Conservation (phyloP, 2,797 vertebrate genomes). For the Naso thynnoides region DNA sequence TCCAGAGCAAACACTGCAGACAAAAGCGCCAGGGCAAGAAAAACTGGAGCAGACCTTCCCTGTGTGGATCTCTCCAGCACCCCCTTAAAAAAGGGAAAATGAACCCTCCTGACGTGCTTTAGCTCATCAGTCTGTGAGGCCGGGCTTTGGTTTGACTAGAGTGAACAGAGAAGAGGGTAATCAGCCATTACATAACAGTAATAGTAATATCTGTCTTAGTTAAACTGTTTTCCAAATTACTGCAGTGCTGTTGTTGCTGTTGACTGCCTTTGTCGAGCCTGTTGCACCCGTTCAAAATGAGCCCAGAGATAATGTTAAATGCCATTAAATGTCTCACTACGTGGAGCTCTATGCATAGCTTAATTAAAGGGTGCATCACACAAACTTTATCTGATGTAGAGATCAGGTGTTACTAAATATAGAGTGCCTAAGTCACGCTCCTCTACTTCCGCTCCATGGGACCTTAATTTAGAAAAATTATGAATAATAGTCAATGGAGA, state of each 20-base stretch:
- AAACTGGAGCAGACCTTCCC: slow-evolving; percentile 69
- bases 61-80: slow-evolving; percentile 57
- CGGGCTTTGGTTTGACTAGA: slow-evolving; percentile 50
- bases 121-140: slow-evolving; percentile 47
- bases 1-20: slow-evolving; percentile 74
- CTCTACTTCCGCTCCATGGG: too few species aligned
- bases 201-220: slow-evolving; percentile 4
- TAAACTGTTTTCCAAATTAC: slow-evolving; percentile 27
- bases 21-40: slow-evolving; percentile 63
- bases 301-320: not conserved
- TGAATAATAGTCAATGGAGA: too few species aligned
- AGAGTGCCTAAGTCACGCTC: too few species aligned
- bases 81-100: slow-evolving; percentile 54
- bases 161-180: slow-evolving; percentile 50
- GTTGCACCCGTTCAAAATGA: not conserved
- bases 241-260: slow-evolving; percentile 23
- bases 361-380: not conserved
- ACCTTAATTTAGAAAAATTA: too few species aligned
- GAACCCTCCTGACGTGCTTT: slow-evolving; percentile 73
- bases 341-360: not conserved
- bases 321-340: too few species aligned
- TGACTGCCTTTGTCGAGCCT: slow-evolving; percentile 18
- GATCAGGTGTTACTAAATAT: not conserved
- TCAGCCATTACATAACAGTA: slow-evolving; percentile 28
- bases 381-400: not conserved